Evolutionary conservation across 2,113 vertebrate genomes (phyloP).

Genomic region (Myiagra hebetior): DNA sequence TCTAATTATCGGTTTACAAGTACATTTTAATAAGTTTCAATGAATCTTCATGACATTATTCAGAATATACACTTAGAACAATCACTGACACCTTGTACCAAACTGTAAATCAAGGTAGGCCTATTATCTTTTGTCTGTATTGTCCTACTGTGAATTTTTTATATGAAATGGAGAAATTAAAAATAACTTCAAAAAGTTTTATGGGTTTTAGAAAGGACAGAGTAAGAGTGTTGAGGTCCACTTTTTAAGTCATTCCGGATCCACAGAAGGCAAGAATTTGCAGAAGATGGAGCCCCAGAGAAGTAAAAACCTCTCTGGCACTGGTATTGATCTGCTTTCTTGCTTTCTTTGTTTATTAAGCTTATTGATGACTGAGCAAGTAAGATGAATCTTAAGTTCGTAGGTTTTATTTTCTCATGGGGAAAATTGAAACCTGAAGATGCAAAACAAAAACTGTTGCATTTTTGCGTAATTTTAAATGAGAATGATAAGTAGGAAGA

Average conservation of each 20-base stretch:
- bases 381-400: background rate
- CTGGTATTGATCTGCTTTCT: background rate
- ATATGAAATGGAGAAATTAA: background rate
- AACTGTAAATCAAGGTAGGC: background rate
- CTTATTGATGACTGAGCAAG: background rate
- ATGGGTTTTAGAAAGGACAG: background rate
- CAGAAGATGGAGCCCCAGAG: background rate
- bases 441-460: background rate
- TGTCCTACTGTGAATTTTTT: background rate
- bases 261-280: background rate
- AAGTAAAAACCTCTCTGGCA: background rate
- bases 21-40: background rate
- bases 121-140: background rate
- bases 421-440: background rate
- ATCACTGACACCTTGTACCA: background rate
- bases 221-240: background rate
- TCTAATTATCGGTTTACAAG: background rate
- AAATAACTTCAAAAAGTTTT: background rate
- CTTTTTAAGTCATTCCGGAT: background rate
- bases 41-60: background rate
- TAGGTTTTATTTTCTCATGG: background rate
- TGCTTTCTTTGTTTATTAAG: background rate
- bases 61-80: background rate
- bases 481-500: background rate
- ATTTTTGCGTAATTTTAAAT: background rate